phyloP scores from a whole-genome alignment of 2,888 invertebrate genomes.

The Digitonthophagus gazella region DNA sequence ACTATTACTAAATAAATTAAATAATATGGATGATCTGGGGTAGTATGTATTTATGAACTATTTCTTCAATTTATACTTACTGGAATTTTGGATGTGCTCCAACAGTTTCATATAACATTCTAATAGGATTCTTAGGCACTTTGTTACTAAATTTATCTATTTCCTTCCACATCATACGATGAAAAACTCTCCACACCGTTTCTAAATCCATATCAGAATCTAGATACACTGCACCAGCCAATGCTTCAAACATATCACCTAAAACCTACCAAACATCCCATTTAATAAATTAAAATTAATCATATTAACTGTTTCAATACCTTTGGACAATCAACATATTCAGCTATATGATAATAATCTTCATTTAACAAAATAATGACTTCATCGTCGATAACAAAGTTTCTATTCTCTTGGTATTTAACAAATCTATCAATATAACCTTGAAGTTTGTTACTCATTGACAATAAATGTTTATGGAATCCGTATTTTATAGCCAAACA shows the following conservation, averaged over 20 bases:
- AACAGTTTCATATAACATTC: constrained; percentile 78
- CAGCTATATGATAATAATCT: constrained; percentile 62
- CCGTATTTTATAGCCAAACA: constrained; percentile 82
- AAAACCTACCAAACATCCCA: constrained; percentile 56
- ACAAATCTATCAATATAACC: constrained; percentile 63
- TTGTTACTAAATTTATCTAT: constrained; percentile 76
- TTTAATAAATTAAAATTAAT: neutral
- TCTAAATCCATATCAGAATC: constrained; percentile 75
- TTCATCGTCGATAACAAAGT: constrained; percentile 65
- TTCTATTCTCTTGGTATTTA: constrained; percentile 60
- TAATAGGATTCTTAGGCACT: constrained; percentile 88
- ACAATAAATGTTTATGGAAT: constrained; percentile 72
- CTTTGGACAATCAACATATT: constrained; percentile 89
- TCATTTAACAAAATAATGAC: constrained; percentile 67
- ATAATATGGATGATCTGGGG: constrained; percentile 39
- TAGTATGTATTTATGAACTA: too few relatives aligned
- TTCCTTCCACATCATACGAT: constrained; percentile 81
- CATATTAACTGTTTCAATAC: constrained; percentile 36
- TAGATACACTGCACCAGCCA: constrained; percentile 87
- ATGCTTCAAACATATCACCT: constrained; percentile 91
- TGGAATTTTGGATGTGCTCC: constrained; percentile 73
- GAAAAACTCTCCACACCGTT: constrained; percentile 78
- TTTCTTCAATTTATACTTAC: too few relatives aligned
- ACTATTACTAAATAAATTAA: neutral
- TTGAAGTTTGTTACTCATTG: constrained; percentile 54